phyloP scores from a whole-genome alignment of 2,888 invertebrate genomes.

The Dione vanillae region DNA sequence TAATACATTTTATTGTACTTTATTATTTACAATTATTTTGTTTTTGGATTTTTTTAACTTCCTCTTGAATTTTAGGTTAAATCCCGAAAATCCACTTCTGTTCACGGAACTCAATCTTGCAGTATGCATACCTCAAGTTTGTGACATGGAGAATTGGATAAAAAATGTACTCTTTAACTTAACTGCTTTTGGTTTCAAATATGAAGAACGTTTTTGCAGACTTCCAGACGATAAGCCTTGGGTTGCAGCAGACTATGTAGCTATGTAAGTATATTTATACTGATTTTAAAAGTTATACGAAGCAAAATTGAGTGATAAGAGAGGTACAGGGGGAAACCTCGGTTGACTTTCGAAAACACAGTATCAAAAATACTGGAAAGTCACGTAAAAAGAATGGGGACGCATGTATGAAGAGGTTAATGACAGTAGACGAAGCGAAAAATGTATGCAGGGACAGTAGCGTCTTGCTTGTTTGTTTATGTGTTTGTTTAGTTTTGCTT shows the following conservation, averaged over 20 bases:
- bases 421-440: no score
- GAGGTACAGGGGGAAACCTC: no score
- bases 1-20: constrained; percentile 1
- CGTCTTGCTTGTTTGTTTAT: no score
- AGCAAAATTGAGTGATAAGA: no score
- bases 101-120: constrained; percentile 53
- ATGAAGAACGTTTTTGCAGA: constrained; percentile 61
- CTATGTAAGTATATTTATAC: constrained; percentile 60
- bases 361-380: no score
- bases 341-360: no score
- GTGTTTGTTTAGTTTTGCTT: no score
- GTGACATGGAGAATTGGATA: constrained; percentile 61
- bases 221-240: constrained; percentile 71
- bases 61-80: constrained; percentile 35
- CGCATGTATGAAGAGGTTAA: no score
- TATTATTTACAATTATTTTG: background rate
- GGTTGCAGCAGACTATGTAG: constrained; percentile 69
- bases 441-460: no score
- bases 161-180: constrained; percentile 52
- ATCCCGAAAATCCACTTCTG: constrained; percentile 33
- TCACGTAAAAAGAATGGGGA: no score
- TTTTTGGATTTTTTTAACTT: no score
- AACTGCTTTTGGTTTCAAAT: constrained; percentile 52
- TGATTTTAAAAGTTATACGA: no score
- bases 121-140: constrained; percentile 67